Evolutionary conservation across 2,113 vertebrate species (phyloP), one percentile per base, ranked within the genome.

Genomic region (Rhinogobius similis): DNA sequence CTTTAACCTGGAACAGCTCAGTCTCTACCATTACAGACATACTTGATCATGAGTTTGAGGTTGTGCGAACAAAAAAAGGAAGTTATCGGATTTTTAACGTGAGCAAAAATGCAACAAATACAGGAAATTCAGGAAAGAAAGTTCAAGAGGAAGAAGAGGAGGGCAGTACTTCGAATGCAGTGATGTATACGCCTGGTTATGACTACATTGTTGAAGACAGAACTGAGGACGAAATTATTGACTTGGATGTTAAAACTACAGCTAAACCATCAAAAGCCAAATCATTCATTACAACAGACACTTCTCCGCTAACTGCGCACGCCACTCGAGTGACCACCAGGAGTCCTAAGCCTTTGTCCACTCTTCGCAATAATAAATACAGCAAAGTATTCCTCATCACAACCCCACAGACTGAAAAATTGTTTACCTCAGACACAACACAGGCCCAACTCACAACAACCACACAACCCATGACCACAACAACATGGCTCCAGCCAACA

Each of bases 141-240:
- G 41, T 81, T 26, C 12, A 1, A 20, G 76, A 77, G 18, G 76
- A 82, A 44, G 81, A 72, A 52, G 88, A 92, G 68, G 90, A 91
- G 27, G 91, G 92, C 32, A 93, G 93, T 21, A 90, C 90, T 1
- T 55, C 86, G 10, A 78, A 88, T 53, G 62, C 73, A 43, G 32
- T 41, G 41, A 63, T 65, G 65, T 82, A 88, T 56, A 88, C 86
- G 16, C 87, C 82, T 10, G 87, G 88, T 48, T 90, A 91, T 62
- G 90, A 93, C 79, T 89, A 93, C 58, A 77, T 91, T 50, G 82
- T 82, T 26, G 89, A 89, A 36, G 85, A 92, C 0, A 72, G 66
- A 52, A 66, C 53, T n/a, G 80, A 77, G n/a, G 83, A 83, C 23
- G 78, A 29, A 2, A 87, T 86, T 69, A 86, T 86, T 21, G 85